Evolutionary conservation across 2,888 invertebrate genomes (phyloP).

Genomic region (Ametastegia equiseti): DNA sequence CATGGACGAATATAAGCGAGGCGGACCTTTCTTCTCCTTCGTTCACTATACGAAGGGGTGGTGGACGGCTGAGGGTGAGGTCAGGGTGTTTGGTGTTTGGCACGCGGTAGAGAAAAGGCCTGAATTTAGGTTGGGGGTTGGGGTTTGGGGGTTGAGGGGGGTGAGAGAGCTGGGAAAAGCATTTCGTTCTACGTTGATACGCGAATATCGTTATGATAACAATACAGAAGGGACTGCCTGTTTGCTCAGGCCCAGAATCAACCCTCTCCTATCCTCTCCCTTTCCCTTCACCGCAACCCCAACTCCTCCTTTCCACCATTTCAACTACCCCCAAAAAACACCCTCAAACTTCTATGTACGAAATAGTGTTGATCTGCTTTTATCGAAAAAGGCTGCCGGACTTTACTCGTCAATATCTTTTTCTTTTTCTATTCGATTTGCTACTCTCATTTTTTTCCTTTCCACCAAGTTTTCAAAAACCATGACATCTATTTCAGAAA

Average conservation of each 20-base stretch:
- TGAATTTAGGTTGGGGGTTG: not conserved
- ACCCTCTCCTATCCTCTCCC: constrained; percentile 1
- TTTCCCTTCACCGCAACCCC: not conserved
- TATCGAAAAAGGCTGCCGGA: constrained; percentile 38
- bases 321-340: not conserved
- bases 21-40: constrained; percentile 26
- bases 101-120: constrained; percentile 2
- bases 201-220: constrained; percentile 63
- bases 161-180: not conserved
- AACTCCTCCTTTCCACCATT: constrained; percentile 3
- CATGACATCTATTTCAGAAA: no score
- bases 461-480: not conserved
- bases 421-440: no score
- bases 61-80: not conserved
- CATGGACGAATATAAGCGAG: not conserved
- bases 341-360: constrained; percentile 41
- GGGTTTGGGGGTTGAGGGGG: not conserved
- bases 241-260: constrained; percentile 62
- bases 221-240: constrained; percentile 60
- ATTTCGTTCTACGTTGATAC: constrained; percentile 37
- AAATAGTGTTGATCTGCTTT: constrained; percentile 47
- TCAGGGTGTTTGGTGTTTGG: constrained; percentile 16
- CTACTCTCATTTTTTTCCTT: not conserved
- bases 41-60: not conserved
- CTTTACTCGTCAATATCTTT: no score